Percentiles rank a stretch among this genome's conserved stretches.
Evolutionary conservation across 64 coral and sea anemone species (phyloP).

Genomic region (Platygyra sinensis): DNA sequence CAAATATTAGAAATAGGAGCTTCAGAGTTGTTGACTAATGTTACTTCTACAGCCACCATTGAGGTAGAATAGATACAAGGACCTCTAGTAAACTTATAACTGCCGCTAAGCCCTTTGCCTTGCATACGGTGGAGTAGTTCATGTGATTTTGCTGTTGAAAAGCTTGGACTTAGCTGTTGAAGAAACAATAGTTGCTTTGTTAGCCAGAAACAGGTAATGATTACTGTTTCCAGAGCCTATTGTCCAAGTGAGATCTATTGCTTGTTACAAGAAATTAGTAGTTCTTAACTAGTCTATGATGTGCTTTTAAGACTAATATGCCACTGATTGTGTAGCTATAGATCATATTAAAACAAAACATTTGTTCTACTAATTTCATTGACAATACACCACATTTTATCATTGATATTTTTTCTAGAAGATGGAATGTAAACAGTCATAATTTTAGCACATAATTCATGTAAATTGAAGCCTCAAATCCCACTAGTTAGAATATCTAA

Average conservation of each 20-base stretch:
- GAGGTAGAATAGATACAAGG: constrained; percentile 93
- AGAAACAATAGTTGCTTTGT: not conserved
- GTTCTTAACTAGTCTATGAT: no score
- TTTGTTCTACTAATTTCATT: no score
- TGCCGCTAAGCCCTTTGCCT: constrained; percentile 85
- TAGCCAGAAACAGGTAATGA: not conserved
- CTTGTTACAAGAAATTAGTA: no score
- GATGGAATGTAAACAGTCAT: no score
- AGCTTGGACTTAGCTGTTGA: constrained; percentile 47
- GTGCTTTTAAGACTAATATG: no score
- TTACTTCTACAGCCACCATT: constrained; percentile 92
- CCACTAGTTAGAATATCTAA: no score
- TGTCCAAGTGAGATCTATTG: no score
- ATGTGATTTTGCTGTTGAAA: constrained; percentile 78
- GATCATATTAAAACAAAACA: no score
- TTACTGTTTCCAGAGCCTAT: not conserved
- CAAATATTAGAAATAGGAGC: constrained; percentile 77
- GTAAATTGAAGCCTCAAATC: no score
- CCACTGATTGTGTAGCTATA: no score
- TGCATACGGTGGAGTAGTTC: constrained; percentile 95
- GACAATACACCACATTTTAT: not conserved
- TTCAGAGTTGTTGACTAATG: constrained; percentile 84
- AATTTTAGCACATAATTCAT: no score
- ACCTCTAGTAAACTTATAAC: constrained; percentile 90
- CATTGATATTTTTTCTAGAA: no score